Evolutionary conservation across 2,797 vertebrate genomes (phyloP).

Genomic region (Hemibagrus guttatus): DNA sequence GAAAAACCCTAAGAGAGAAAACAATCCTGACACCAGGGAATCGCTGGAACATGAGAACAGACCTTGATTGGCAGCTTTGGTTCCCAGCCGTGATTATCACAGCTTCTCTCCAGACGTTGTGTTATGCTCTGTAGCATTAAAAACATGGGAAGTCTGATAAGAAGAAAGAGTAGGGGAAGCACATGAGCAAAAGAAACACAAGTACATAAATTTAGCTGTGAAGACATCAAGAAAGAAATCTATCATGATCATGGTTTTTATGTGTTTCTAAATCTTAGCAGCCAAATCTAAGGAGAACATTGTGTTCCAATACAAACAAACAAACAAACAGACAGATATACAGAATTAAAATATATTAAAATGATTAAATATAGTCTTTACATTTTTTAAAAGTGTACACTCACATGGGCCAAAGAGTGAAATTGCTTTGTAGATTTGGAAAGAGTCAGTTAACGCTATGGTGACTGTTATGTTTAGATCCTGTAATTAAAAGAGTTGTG

Average conservation of each 20-base stretch:
- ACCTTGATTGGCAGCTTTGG: not conserved
- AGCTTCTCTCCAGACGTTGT: not conserved
- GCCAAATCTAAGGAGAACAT: not conserved
- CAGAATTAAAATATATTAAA: not conserved
- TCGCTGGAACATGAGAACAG: not conserved
- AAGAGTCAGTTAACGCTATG: not conserved
- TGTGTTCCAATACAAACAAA: not conserved
- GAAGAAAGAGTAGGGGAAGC: not conserved
- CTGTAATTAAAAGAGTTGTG: not conserved
- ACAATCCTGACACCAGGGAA: slow-evolving; percentile 17
- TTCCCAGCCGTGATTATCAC: slow-evolving; percentile 1
- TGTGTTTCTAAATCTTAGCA: not conserved
- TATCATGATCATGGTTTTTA: not conserved
- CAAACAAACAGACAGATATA: not conserved
- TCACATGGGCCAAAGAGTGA: not conserved
- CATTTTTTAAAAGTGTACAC: not conserved
- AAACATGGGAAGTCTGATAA: not conserved
- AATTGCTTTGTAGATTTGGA: not conserved
- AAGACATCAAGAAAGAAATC: not conserved
- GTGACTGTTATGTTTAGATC: not conserved
- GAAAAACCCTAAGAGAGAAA: not conserved
- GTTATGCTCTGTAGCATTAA: slow-evolving; percentile 15
- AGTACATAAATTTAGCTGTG: not conserved
- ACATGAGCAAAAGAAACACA: not conserved
- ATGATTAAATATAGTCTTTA: not conserved